Conservation (phyloP, 35 echinoderm and acorn worm species). For the Heliocidaris erythrogramma region DNA sequence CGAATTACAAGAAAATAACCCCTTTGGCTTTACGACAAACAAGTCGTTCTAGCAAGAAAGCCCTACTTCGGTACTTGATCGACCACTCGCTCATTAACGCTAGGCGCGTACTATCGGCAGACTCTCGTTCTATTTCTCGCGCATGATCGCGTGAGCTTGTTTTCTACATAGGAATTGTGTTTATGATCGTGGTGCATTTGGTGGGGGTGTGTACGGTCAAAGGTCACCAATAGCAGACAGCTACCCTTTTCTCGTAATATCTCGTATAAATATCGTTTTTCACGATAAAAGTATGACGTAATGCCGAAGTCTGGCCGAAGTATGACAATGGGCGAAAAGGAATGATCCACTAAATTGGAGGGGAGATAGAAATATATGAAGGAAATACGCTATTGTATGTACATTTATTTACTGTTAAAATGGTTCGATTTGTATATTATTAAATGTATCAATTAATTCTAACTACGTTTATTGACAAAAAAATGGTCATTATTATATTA, state of each 20-base stretch:
- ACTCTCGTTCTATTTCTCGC: background rate
- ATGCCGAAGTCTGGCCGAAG: too few species aligned
- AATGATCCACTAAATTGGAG: slow-evolving; percentile 22
- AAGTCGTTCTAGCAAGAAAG: background rate
- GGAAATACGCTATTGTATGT: background rate
- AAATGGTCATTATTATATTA: background rate
- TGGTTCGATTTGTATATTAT: too few species aligned
- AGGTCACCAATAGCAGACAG: slow-evolving; percentile 31
- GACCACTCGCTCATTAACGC: too few species aligned
- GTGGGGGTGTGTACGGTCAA: slow-evolving; percentile 47
- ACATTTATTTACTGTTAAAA: too few species aligned
- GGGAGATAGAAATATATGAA: background rate
- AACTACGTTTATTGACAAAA: background rate
- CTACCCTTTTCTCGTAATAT: background rate
- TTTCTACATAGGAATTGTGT: background rate
- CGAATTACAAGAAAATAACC: background rate
- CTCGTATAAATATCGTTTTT: slow-evolving; percentile 12
- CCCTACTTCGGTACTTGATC: background rate
- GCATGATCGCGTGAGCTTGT: slow-evolving; percentile 6
- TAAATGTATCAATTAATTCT: background rate
- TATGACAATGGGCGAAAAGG: background rate
- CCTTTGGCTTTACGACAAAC: background rate
- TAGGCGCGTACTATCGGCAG: background rate
- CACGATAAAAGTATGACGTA: slow-evolving; percentile 26
- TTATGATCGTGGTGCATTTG: background rate